Evolutionary conservation across 2,797 vertebrate genomes (phyloP).

Genomic region (Acridotheres tristis): DNA sequence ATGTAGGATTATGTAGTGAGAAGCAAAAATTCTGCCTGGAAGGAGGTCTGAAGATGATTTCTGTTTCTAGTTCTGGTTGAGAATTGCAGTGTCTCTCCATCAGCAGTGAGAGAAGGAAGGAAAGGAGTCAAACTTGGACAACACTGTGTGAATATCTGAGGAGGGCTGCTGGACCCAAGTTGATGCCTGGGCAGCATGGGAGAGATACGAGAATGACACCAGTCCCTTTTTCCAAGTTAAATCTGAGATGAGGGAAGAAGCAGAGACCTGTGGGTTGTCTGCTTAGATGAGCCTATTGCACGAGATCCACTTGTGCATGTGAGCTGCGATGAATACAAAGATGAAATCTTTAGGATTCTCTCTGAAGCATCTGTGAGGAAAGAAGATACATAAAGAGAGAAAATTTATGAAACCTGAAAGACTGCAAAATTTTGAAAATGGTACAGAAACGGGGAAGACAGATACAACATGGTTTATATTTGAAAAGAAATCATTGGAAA

Average conservation of each 20-base stretch:
- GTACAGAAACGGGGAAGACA: background rate
- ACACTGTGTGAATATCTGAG: background rate
- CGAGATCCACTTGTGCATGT: background rate
- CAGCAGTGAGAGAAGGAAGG: background rate
- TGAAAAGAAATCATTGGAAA: background rate
- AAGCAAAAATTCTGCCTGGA: background rate
- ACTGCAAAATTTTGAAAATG: background rate
- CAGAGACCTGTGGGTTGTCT: background rate
- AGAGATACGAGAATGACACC: background rate
- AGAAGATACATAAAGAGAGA: background rate
- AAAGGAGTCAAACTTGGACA: accelerated
- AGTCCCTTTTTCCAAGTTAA: background rate
- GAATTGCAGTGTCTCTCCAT: background rate
- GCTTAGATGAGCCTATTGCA: background rate
- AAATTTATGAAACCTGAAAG: background rate
- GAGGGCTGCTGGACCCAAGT: background rate
- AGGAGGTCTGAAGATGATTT: background rate
- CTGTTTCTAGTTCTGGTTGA: background rate
- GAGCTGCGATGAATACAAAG: background rate
- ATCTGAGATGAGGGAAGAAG: background rate
- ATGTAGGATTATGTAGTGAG: background rate
- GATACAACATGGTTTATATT: background rate
- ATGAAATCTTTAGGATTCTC: background rate
- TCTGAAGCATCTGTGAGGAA: background rate
- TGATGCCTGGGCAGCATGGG: background rate